Base-by-base conservation (phyloP, 2,888 invertebrate genomes). In the Zootermopsis nevadensis region DNA sequence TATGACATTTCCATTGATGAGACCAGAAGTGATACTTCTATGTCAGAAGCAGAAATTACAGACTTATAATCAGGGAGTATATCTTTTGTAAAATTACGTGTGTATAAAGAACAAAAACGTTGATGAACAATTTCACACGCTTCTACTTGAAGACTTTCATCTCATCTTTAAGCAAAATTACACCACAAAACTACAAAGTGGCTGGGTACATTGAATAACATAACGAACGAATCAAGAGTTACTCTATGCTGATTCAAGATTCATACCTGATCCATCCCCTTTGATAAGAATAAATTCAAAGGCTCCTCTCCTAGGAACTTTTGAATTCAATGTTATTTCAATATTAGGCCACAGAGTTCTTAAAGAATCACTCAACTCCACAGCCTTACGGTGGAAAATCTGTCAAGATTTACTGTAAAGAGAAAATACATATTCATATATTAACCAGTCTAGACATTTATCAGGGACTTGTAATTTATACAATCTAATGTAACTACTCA, bases 241-340 rank as follows among this genome's bases (percentile, higher is more conserved):
- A 48, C 48, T 48, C 15, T 48, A 3, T 19, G 19, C 12, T 19
- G 19, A 1, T 15, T 48, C 19, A n/a, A 30, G 4, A 80, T 66
- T 27, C 80, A 81, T 80, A 86, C 86, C 85, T 74, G 83, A 74
- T 30, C 84, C 85, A 84, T 84, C 84, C 53, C 42, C 67, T 77
- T 85, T 83, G 35, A 38, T 33, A 19, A 85, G 81, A 22, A 84
- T 82, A 82, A 87, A 85, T 82, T 86, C 86, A 84, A 87, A 87
- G 31, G 86, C 85, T 80, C 86, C 86, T 76, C 84, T 85, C 24
- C 85, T 83, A 42, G 87, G 86, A 82, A 85, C 82, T 30, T 74
- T 84, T 2, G 79, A 31, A 76, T 84, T 85, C 24, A 84, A 42
- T 12, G 76, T 72, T 19, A 84, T 76, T 79, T 80, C 53, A 66